Evolutionary conservation across 2,113 vertebrate species (phyloP).

Genomic region (Strix aluco): DNA sequence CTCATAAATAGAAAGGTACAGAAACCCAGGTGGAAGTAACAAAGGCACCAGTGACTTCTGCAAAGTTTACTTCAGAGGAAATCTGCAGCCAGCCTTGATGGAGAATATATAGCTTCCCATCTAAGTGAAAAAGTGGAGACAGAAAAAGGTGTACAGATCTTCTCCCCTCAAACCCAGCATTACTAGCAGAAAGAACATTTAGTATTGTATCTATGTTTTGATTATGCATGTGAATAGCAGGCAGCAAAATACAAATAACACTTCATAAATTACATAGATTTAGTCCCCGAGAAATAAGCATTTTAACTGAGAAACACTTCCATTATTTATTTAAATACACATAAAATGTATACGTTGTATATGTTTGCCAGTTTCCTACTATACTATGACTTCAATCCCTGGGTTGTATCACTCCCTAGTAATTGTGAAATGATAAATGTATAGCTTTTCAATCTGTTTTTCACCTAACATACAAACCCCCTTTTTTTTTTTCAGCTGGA

Average conservation of each 20-base stretch:
- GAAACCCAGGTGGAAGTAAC: background rate
- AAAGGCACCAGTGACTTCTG: background rate
- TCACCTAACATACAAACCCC: background rate
- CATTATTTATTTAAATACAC: background rate
- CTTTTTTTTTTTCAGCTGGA: background rate
- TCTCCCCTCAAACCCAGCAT: slow-evolving; percentile 1
- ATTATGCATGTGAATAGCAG: background rate
- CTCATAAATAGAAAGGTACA: slow-evolving; percentile 12
- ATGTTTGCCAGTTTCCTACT: background rate
- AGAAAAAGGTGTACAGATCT: background rate
- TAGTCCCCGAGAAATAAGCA: background rate
- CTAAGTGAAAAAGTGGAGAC: background rate
- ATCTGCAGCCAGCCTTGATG: background rate
- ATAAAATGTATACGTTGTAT: background rate
- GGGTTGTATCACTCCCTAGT: background rate
- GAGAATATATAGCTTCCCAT: background rate
- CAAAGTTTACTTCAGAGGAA: background rate
- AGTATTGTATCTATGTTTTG: background rate
- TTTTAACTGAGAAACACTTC: slow-evolving; percentile 7
- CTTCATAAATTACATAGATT: slow-evolving; percentile 13
- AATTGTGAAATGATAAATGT: background rate
- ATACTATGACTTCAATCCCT: background rate
- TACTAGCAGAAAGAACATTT: slow-evolving; percentile 19
- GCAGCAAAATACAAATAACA: background rate
- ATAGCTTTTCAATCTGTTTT: background rate